Evolutionary conservation across 2,888 invertebrate species (phyloP).

Genomic region (Tuberolachnus salignus): DNA sequence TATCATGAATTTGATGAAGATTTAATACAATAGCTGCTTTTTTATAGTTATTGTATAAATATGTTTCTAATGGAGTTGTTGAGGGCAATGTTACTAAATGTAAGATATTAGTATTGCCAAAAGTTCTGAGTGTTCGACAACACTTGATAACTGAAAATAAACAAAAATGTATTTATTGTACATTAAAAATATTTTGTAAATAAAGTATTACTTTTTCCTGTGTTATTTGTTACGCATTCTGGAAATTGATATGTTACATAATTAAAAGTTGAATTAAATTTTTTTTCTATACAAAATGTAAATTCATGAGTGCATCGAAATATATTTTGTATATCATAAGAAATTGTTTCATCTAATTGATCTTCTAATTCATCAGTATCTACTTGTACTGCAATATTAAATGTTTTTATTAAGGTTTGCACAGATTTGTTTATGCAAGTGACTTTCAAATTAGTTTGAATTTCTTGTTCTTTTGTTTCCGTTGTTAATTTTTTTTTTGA

Average conservation of each 20-base stretch:
- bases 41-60: constrained; percentile 41
- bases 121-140: constrained; percentile 38
- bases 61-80: constrained; percentile 37
- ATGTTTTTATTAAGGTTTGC: constrained; percentile 25
- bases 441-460: constrained; percentile 24
- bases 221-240: constrained; percentile 40
- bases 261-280: constrained; percentile 35
- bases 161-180: constrained; percentile 10
- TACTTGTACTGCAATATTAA: constrained; percentile 34
- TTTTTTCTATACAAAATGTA: constrained; percentile 46
- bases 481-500: neutral
- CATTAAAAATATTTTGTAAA: neutral
- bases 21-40: constrained; percentile 34
- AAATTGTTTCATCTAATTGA: constrained; percentile 4
- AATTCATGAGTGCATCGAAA: constrained; percentile 49
- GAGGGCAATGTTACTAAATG: constrained; percentile 44
- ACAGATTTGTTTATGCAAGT: constrained; percentile 27
- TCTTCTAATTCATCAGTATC: constrained; percentile 36
- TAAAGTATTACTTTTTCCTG: constrained; percentile 24
- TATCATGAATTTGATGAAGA: constrained; percentile 26
- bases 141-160: constrained; percentile 29
- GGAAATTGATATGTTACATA: constrained; percentile 48
- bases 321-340: constrained; percentile 46
- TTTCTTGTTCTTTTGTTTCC: constrained; percentile 27
- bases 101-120: constrained; percentile 44